Evolutionary conservation across 2,797 vertebrate species (phyloP), one percentile per base, ranked within the genome.

Genomic region (Sebastes cheni): DNA sequence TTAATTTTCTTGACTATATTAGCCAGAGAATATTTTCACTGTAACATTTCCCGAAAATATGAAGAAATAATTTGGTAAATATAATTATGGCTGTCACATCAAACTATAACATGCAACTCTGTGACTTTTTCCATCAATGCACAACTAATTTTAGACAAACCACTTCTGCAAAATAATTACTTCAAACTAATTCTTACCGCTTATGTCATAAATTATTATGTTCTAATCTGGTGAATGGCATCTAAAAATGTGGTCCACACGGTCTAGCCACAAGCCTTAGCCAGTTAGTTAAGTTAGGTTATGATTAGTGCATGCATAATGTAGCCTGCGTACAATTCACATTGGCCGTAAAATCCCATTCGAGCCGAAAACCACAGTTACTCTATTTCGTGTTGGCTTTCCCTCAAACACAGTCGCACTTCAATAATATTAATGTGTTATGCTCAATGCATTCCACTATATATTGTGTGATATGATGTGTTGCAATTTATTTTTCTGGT

Each of bases 301-400:
- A 29, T 36, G 58, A 76, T 58, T 36, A 70, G 34, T 29, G 22
- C 46, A 73, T 36, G 25, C 16, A 68, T 34, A 58, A 67, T 42
- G 64, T 32, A n/a, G 25, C 8, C 23, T 65, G 50, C 2, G 13
- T 52, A 59, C 29, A 65, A 22, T 55, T 77, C 65, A 61, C 27
- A 36, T 30, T 69, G 42, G 73, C 54, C 2, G 4, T 56, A 50
- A 72, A 79, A 75, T 55, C 4, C 29, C 27, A 74, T 61, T 18
- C n/a, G 20, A 12, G 34, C 39, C 10, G 1, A n/a, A n/a, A 58
- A 56, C 70, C 60, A 76, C 69, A 67, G 67, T 30, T 61, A 32
- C 34, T 69, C 56, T n/a, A 68, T 16, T 60, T 79, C 42, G 54
- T 72, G 34, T 62, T 78, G 59, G 22, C 65, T 62, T 58, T 18